phyloP scores from a whole-genome alignment of 2,797 vertebrate species.

The Neosalanx taihuensis region DNA sequence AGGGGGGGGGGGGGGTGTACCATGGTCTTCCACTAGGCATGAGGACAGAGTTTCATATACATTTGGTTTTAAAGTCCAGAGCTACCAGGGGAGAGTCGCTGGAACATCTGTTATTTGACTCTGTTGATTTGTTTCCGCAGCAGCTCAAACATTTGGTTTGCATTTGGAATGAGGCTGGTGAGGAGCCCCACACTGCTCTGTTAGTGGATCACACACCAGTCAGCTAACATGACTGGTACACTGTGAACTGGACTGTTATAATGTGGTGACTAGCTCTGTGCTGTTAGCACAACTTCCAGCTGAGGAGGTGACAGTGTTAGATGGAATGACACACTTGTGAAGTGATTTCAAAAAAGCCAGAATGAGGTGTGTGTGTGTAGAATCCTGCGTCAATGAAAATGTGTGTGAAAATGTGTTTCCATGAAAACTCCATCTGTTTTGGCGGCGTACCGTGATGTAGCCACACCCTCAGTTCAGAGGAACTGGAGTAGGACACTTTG shows the following conservation, averaged over 20 bases:
- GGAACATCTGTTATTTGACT: conserved; percentile 19
- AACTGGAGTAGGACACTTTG: conserved; percentile 55
- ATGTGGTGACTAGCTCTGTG: conserved; percentile 1
- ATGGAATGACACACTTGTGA: conserved; percentile 54
- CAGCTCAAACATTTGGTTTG: conserved; percentile 56
- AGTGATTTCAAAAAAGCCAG: conserved; percentile 51
- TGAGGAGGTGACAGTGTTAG: conserved; percentile 40
- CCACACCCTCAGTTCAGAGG: conserved; percentile 69
- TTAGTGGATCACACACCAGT: conserved; percentile 30
- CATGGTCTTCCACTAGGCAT: neutral
- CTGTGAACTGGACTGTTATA: neutral
- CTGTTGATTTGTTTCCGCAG: conserved; percentile 56
- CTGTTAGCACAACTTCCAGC: conserved; percentile 47
- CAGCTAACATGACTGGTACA: conserved; percentile 18
- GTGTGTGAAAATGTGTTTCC: neutral
- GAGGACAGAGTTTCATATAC: neutral
- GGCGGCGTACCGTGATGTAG: conserved; percentile 56
- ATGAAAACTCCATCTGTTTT: conserved; percentile 60
- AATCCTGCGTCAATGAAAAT: neutral
- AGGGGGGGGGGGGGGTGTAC: no score
- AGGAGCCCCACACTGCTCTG: conserved; percentile 35
- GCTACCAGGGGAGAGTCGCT: conserved; percentile 7
- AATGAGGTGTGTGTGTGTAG: conserved; percentile 44
- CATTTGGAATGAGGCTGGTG: conserved; percentile 44
- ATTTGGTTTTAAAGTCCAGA: conserved; percentile 19